Conservation (phyloP, 2,888 invertebrate genomes). For the Keiferia lycopersicella region DNA sequence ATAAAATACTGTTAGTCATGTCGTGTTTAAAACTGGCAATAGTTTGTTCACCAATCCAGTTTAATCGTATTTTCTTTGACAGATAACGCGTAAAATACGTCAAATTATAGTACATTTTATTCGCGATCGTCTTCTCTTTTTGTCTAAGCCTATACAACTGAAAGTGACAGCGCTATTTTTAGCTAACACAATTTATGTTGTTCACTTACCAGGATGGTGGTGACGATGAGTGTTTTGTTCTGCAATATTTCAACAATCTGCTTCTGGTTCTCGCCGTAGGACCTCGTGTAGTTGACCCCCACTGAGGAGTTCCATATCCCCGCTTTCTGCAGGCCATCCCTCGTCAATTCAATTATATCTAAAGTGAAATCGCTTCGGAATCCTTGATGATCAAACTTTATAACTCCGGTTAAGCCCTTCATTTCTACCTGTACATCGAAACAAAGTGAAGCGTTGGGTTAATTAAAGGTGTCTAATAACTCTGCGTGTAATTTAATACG, state of each 20-base stretch:
- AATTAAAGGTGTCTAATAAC: slow-evolving; percentile 7
- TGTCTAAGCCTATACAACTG: too few relatives aligned
- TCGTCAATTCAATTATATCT: slow-evolving; percentile 94
- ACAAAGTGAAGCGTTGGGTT: slow-evolving; percentile 24
- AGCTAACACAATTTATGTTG: too few relatives aligned
- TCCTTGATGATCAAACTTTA: slow-evolving; percentile 97
- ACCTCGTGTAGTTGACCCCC: slow-evolving; percentile 93
- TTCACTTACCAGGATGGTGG: slow-evolving; percentile 91
- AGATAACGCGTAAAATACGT: too few relatives aligned
- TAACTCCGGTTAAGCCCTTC: slow-evolving; percentile 95
- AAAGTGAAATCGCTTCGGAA: slow-evolving; percentile 95
- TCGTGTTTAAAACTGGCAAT: too few relatives aligned
- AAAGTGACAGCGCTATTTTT: too few relatives aligned
- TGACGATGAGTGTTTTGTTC: slow-evolving; percentile 95
- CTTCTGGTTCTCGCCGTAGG: slow-evolving; percentile 91
- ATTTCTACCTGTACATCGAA: slow-evolving; percentile 87
- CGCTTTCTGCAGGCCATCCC: slow-evolving; percentile 91
- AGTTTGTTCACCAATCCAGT: too few relatives aligned
- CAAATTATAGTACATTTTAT: too few relatives aligned
- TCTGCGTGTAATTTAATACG: slow-evolving; percentile 1
- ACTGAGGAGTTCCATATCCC: slow-evolving; percentile 94
- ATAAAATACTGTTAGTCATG: too few relatives aligned
- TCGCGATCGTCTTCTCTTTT: too few relatives aligned
- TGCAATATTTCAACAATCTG: slow-evolving; percentile 94
- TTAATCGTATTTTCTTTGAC: too few relatives aligned